Percentiles rank a stretch among this genome's conserved stretches.
These are phyloP conservation scores for Campoplex capitator DNA, from an alignment of 2,888 invertebrate species.

Conservation along the genomic window DNA sequence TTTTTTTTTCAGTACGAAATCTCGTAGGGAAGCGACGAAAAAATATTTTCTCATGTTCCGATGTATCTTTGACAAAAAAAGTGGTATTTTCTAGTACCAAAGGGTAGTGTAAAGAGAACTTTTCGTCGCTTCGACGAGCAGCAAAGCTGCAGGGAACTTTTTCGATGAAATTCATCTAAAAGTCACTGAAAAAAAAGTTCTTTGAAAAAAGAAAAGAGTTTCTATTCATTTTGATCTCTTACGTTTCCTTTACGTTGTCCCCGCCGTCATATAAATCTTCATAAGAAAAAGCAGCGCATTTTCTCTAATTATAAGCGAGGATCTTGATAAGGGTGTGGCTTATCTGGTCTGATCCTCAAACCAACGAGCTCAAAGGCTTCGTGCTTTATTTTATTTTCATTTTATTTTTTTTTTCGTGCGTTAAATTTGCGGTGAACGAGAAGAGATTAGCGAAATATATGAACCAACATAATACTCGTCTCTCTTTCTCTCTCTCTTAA, in stretches of 20 bases:
- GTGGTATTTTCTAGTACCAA: not conserved
- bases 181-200: not conserved
- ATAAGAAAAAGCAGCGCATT: not conserved
- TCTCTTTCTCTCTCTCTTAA: not conserved
- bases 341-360: constrained; percentile 24
- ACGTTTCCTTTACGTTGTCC: not conserved
- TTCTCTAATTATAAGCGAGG: constrained; percentile 23
- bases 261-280: not conserved
- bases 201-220: not conserved
- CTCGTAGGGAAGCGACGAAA: too few species aligned
- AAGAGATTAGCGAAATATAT: constrained; percentile 11
- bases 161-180: not conserved
- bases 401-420: not conserved
- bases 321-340: constrained; percentile 44
- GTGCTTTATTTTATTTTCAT: not conserved
- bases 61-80: not conserved
- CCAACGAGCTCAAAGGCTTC: constrained; percentile 3
- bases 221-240: not conserved
- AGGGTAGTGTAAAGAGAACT: not conserved
- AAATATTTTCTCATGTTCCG: too few species aligned
- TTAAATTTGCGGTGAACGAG: not conserved
- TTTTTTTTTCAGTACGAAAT: too few species aligned
- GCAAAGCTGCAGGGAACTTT: not conserved
- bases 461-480: not conserved
- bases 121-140: not conserved